Evolutionary conservation across 2,797 vertebrate genomes (phyloP).

Genomic region (Aselliscus stoliczkanus): DNA sequence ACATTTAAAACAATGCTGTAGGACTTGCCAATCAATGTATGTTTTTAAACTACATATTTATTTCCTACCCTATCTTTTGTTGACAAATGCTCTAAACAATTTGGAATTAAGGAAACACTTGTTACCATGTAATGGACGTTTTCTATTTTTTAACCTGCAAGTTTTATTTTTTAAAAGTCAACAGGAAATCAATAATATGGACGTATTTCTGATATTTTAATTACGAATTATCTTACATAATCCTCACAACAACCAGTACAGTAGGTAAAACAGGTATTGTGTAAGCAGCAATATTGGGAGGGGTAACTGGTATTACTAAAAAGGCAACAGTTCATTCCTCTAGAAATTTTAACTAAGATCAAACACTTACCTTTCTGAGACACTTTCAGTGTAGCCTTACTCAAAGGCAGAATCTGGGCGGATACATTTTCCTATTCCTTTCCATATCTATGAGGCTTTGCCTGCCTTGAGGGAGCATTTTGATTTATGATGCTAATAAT

Average conservation of each 20-base stretch:
- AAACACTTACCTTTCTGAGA: neutral
- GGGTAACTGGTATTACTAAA: neutral
- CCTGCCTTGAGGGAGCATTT: neutral
- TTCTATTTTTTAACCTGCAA: neutral
- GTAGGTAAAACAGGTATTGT: neutral
- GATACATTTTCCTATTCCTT: neutral
- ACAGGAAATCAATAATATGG: neutral
- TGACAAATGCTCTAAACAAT: neutral
- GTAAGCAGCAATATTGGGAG: neutral
- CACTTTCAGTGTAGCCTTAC: neutral
- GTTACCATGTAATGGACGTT: neutral
- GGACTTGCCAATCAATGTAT: neutral
- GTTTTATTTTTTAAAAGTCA: neutral
- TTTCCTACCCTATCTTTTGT: neutral
- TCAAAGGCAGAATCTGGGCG: neutral
- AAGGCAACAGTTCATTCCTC: neutral
- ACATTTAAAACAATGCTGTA: neutral
- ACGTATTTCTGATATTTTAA: neutral
- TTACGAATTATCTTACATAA: neutral
- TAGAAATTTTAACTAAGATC: neutral
- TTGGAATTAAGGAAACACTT: neutral
- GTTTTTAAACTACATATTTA: conserved; percentile 46
- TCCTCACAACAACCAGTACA: neutral
- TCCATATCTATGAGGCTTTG: neutral
- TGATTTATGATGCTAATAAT: neutral